phyloP scores from a whole-genome alignment of 2,797 vertebrate genomes.

The Catharus ustulatus region DNA sequence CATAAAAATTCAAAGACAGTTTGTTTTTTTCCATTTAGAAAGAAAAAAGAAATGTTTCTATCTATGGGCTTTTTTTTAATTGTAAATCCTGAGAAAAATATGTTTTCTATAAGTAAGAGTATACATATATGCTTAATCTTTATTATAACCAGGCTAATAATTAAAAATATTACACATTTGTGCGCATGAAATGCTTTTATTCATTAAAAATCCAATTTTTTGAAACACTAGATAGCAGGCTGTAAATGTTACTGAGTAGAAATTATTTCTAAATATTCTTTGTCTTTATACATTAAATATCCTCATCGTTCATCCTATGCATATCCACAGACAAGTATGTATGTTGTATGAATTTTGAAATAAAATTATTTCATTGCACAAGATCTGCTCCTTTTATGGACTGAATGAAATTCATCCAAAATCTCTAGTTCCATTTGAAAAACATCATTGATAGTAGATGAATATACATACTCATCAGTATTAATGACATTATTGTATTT shows the following conservation, averaged over 20 bases:
- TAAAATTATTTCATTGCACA: not conserved
- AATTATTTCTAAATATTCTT: not conserved
- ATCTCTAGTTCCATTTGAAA: not conserved
- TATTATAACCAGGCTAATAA: not conserved
- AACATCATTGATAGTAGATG: not conserved
- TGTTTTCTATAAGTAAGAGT: not conserved
- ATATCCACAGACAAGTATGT: not conserved
- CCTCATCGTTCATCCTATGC: not conserved
- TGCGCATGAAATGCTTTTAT: rapidly evolving
- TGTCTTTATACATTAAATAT: not conserved
- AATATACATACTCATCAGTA: not conserved
- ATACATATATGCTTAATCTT: not conserved
- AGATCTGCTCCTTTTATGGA: not conserved
- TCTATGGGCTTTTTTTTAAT: rapidly evolving
- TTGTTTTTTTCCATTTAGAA: not conserved
- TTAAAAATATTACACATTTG: not conserved
- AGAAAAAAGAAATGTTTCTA: not conserved
- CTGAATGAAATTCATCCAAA: not conserved
- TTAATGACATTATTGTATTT: not conserved
- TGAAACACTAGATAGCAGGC: not conserved
- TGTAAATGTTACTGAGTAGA: not conserved
- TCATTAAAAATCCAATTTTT: not conserved
- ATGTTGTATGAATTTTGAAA: not conserved
- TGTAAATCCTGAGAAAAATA: not conserved
- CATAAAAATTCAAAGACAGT: not conserved